Conservation (phyloP, 2,888 invertebrate species). For the Clanis bilineata region DNA sequence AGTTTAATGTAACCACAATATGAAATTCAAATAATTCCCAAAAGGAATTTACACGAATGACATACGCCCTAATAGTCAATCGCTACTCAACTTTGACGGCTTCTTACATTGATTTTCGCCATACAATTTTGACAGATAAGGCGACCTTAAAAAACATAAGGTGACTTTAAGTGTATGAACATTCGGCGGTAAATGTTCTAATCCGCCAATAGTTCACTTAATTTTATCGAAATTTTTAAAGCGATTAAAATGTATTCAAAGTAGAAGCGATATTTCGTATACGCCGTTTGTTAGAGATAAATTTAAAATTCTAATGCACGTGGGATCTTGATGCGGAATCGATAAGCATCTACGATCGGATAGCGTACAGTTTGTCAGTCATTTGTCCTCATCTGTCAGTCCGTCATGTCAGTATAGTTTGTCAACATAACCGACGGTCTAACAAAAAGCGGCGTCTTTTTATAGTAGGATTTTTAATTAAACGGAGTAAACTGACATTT, state of each 20-base stretch:
- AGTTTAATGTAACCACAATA: background rate
- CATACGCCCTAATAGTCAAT: no score
- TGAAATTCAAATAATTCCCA: background rate
- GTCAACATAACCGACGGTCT: constrained; percentile 12
- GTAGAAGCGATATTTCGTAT: constrained; percentile 9
- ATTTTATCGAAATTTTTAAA: background rate
- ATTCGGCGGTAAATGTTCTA: no score
- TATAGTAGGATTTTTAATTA: background rate
- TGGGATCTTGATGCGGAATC: constrained; percentile 34
- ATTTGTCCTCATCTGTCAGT: constrained; percentile 41
- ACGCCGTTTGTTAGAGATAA: background rate
- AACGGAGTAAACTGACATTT: no score
- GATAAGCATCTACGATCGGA: constrained; percentile 37
- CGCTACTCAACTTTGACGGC: no score
- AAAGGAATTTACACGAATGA: background rate
- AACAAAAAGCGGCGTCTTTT: constrained; percentile 13
- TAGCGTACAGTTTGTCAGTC: constrained; percentile 36
- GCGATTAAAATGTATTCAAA: constrained; percentile 12
- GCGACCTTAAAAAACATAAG: no score
- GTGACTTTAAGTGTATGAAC: no score
- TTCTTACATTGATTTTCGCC: no score
- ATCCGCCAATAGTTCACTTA: background rate
- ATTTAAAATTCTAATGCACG: constrained; percentile 53
- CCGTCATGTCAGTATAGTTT: constrained; percentile 29
- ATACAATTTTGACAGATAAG: no score